Conservation (phyloP, 2,888 invertebrate genomes). For the Zeuzera pyrina region DNA sequence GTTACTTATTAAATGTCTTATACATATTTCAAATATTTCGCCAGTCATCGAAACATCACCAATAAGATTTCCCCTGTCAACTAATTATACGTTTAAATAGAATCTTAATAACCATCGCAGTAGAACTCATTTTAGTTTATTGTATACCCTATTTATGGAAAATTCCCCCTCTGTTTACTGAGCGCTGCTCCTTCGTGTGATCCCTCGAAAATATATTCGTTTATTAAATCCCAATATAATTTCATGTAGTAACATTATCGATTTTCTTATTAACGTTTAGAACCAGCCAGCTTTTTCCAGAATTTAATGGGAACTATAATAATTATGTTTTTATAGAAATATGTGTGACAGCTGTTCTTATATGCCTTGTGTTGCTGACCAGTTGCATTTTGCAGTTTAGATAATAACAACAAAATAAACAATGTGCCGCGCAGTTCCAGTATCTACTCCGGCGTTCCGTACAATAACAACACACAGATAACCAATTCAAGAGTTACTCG, state of each 20-base stretch:
- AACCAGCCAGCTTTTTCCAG: too few species aligned
- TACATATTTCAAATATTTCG: conserved; percentile 31
- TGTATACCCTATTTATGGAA: conserved; percentile 19
- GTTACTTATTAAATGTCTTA: conserved; percentile 12
- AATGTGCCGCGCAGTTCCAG: conserved; percentile 38
- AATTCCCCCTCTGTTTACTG: conserved; percentile 41
- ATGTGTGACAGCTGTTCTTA: background rate
- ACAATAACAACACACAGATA: conserved; percentile 50
- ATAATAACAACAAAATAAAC: conserved; percentile 65
- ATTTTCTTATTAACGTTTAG: too few species aligned
- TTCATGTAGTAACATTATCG: too few species aligned
- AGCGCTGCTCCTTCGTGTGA: conserved; percentile 31
- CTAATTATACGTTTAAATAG: conserved; percentile 15
- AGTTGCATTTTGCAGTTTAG: conserved; percentile 32
- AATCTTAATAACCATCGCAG: conserved; percentile 10
- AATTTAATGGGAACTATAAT: too few species aligned
- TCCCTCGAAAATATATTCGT: too few species aligned
- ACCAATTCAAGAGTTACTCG: conserved; percentile 62
- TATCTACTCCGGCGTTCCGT: too few species aligned
- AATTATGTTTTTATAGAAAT: too few species aligned
- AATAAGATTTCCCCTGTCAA: conserved; percentile 28
- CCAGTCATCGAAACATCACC: conserved; percentile 51
- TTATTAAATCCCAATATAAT: too few species aligned
- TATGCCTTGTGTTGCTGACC: background rate
- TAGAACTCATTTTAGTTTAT: conserved; percentile 20